Percentiles rank a stretch among this genome's conserved stretches.
Conservation (phyloP, 2,113 vertebrate species). For the Furnarius figulus region DNA sequence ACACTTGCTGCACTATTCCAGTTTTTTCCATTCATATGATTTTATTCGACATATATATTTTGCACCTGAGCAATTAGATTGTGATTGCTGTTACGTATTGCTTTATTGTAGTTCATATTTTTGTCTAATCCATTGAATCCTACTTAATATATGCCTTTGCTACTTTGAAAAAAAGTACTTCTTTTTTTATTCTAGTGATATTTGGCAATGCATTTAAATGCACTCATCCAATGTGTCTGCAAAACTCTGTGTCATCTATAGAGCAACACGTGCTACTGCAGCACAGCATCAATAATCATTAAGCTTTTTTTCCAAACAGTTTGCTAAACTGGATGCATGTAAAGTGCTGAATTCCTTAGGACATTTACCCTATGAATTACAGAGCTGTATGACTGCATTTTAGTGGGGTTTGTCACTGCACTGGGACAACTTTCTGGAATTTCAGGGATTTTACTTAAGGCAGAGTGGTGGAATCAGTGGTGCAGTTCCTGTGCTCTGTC, state of each 20-base stretch:
- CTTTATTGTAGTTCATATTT: neutral
- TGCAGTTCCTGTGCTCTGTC: neutral
- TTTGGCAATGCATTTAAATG: neutral
- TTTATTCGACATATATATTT: neutral
- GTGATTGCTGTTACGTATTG: neutral
- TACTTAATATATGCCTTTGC: neutral
- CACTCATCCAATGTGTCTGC: neutral
- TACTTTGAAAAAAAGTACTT: neutral
- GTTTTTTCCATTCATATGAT: neutral
- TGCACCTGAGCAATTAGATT: constrained; percentile 1
- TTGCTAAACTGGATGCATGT: neutral
- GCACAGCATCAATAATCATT: neutral
- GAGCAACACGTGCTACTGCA: neutral
- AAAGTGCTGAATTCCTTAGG: neutral
- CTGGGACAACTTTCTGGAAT: neutral
- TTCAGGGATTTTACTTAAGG: neutral
- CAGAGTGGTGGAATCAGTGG: neutral
- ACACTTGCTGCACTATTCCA: neutral
- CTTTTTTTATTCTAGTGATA: neutral
- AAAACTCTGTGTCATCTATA: neutral
- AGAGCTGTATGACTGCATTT: neutral
- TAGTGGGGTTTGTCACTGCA: neutral
- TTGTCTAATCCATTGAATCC: neutral
- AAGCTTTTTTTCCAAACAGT: neutral
- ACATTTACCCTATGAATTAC: neutral